A percentile compares a stretch with the other conserved stretches of the same genome.
Conservation (phyloP, 2,888 invertebrate genomes). For the Ophion slaviceki region DNA sequence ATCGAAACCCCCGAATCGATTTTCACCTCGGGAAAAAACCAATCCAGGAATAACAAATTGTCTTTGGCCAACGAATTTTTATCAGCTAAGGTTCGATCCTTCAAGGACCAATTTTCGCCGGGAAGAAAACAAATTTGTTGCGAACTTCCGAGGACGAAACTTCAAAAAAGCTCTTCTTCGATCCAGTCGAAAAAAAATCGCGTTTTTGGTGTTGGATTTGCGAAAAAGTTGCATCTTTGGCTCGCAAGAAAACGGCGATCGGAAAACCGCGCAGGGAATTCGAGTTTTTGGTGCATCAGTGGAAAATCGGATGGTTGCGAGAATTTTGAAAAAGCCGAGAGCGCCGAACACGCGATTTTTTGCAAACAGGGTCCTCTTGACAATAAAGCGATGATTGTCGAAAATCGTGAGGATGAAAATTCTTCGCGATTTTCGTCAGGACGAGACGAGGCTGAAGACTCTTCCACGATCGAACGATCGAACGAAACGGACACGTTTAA, state of each 20-base stretch:
- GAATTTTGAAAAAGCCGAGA: background rate
- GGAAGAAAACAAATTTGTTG: background rate
- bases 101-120: background rate
- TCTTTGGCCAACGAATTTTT: background rate
- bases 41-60: background rate
- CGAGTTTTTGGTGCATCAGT: slow-evolving; percentile 30
- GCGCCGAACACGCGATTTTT: background rate
- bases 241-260: slow-evolving; percentile 19
- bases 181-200: slow-evolving; percentile 18
- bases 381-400: background rate
- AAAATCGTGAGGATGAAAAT: background rate
- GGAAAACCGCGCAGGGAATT: background rate
- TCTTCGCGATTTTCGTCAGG: background rate
- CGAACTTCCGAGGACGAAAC: slow-evolving; percentile 20
- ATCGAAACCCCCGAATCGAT: background rate
- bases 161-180: background rate
- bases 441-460: background rate
- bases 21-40: background rate
- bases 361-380: too few species aligned
- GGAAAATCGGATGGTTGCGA: slow-evolving; percentile 31
- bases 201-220: background rate
- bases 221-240: slow-evolving; percentile 36
- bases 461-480: slow-evolving; percentile 12
- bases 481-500: background rate
- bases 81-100: background rate